phyloP scores from a whole-genome alignment of 2,888 invertebrate genomes.

The Hoplodrina blanda region DNA sequence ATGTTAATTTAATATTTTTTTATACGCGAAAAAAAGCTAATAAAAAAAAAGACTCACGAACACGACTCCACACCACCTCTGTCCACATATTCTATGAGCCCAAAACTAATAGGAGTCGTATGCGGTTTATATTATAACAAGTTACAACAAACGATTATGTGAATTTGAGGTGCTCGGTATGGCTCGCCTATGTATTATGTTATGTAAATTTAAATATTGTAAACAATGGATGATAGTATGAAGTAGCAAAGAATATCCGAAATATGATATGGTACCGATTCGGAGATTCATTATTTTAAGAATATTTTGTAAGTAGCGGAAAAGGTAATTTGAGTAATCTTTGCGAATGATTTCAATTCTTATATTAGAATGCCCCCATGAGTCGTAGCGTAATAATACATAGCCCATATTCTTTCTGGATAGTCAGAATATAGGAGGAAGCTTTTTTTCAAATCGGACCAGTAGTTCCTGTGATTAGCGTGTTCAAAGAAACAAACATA shows the following conservation, averaged over 20 bases:
- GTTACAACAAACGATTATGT: conserved; percentile 76
- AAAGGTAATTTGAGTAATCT: no score
- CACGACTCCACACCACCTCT: conserved; percentile 49
- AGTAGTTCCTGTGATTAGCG: no score
- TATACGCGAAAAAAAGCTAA: neutral
- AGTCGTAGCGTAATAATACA: no score
- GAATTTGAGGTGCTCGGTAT: conserved; percentile 64
- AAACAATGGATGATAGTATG: conserved; percentile 13
- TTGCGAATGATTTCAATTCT: no score
- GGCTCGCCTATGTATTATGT: conserved; percentile 18
- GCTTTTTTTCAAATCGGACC: no score
- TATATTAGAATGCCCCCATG: no score
- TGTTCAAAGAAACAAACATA: no score
- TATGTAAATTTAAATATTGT: conserved; percentile 43
- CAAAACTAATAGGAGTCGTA: conserved; percentile 73
- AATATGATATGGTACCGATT: neutral
- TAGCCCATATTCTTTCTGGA: no score
- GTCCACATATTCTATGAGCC: conserved; percentile 66
- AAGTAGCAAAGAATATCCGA: neutral
- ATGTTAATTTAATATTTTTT: neutral
- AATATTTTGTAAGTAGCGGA: no score
- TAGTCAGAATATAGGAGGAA: no score
- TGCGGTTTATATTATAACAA: conserved; percentile 78
- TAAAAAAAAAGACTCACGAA: neutral
- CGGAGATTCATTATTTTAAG: neutral